Evolutionary conservation across 1,140 invertebrate species (phyloP).

Genomic region (Apis florea): DNA sequence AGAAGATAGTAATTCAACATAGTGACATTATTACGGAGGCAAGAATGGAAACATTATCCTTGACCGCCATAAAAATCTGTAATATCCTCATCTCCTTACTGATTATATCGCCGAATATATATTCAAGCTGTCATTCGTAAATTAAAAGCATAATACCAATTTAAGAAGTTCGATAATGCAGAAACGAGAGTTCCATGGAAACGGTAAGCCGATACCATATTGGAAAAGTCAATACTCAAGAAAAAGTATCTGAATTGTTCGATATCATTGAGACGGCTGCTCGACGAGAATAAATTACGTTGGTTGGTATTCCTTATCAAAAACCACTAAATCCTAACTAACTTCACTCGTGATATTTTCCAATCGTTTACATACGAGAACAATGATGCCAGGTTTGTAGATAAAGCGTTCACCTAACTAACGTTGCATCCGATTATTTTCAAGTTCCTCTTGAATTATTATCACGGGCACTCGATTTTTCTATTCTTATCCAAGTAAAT

Average conservation of each 20-base stretch:
- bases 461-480: too few species aligned
- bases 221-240: background rate
- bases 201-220: background rate
- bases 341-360: slow-evolving; percentile 8
- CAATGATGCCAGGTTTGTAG: background rate
- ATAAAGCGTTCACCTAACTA: background rate
- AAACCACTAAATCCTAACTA: slow-evolving; percentile 10
- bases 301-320: slow-evolving; percentile 3
- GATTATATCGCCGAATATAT: background rate
- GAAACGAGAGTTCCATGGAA: background rate
- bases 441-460: slow-evolving; percentile 8
- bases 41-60: background rate
- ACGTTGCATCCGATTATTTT: background rate
- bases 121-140: background rate
- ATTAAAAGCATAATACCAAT: slow-evolving; percentile 1
- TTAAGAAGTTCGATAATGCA: slow-evolving; percentile 1
- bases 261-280: slow-evolving; percentile 3
- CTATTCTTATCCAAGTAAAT: too few species aligned
- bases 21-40: background rate
- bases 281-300: slow-evolving; percentile 12
- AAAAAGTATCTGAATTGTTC: slow-evolving; percentile 14
- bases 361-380: slow-evolving; percentile 12
- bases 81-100: background rate
- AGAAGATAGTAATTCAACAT: too few species aligned
- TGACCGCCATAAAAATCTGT: background rate